Base-by-base conservation (phyloP, 2,113 vertebrate species). In the Cyanocitta stelleri region DNA sequence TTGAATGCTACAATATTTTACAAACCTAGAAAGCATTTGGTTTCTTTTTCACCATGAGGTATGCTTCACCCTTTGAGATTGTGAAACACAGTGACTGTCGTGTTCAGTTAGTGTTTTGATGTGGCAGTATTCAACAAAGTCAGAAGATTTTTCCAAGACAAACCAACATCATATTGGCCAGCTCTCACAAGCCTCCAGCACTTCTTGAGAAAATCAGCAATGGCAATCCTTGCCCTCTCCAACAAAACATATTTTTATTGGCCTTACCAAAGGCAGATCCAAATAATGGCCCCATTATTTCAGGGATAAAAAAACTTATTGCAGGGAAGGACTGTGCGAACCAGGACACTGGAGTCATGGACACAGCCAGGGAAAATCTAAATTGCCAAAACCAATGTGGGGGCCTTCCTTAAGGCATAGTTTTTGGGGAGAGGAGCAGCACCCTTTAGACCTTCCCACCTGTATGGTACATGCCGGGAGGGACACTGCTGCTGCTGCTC, bases 381-480 rank as follows among this genome's bases (percentile, higher is more conserved):
- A 22, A 35, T 26, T 87, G 24, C 6, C n/a, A 79, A 81, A 79
- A 64, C 4, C 7, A 49, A 14, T 30, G 13, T 4, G 2, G 3
- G 10, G 8, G 17, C 5, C 84, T 80, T 82, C 26, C 26, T 83
- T 58, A 74, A n/a, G 52, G 23, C 27, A 24, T 2, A 55, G 26
- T 7, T 76, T 82, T 18, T 4, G 7, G 41, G 30, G 23, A 37
- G 16, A 87, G 23, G 27, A 72, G 16, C 29, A 55, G 15, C 19
- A 69, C 20, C 12, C 23, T 62, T 39, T 81, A 27, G 23, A 44
- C 32, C 33, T 89, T 61, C 26, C 29, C 19, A 48, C 13, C 30
- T 30, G 6, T 18, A 44, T 0, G 1, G 33, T 16, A n/a, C 0
- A 0, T 1, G 0, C 52, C 5, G 2, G 16, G 4, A n/a, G 23